A percentile compares a stretch with the other conserved stretches of the same genome.
Conservation (phyloP, 2,888 invertebrate species). For the Archips crataeganus region DNA sequence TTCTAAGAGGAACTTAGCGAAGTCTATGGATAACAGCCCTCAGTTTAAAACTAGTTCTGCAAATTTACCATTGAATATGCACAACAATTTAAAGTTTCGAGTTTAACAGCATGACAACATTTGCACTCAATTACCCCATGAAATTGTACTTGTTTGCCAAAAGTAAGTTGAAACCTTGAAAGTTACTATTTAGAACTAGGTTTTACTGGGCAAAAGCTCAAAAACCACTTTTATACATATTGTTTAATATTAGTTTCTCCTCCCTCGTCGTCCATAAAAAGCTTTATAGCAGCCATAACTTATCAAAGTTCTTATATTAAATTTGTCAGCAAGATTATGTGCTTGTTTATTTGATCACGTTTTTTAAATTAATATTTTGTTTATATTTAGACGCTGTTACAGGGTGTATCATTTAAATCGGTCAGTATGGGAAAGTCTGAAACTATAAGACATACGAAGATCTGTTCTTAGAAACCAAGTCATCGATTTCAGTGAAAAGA, state of each 20-base stretch:
- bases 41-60: conserved; percentile 8
- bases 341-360: conserved; percentile 6
- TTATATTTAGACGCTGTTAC: neutral
- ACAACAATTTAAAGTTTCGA: conserved; percentile 19
- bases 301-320: conserved; percentile 30
- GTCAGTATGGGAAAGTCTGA: no score
- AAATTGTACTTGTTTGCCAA: conserved; percentile 18
- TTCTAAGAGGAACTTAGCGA: conserved; percentile 21
- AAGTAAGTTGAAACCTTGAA: conserved; percentile 8
- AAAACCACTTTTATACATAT: conserved; percentile 13
- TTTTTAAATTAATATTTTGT: conserved; percentile 3
- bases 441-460: no score
- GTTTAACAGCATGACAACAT: conserved; percentile 12
- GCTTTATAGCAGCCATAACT: conserved; percentile 31
- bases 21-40: conserved; percentile 5
- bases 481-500: no score
- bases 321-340: conserved; percentile 17
- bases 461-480: no score
- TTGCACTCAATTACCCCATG: conserved; percentile 12
- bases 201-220: conserved; percentile 1
- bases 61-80: conserved; percentile 21
- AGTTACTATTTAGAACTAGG: conserved; percentile 11
- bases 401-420: no score
- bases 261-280: conserved; percentile 23
- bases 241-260: conserved; percentile 19